Evolutionary conservation across 2,113 vertebrate species (phyloP).

Genomic region (Seriola rivoliana): DNA sequence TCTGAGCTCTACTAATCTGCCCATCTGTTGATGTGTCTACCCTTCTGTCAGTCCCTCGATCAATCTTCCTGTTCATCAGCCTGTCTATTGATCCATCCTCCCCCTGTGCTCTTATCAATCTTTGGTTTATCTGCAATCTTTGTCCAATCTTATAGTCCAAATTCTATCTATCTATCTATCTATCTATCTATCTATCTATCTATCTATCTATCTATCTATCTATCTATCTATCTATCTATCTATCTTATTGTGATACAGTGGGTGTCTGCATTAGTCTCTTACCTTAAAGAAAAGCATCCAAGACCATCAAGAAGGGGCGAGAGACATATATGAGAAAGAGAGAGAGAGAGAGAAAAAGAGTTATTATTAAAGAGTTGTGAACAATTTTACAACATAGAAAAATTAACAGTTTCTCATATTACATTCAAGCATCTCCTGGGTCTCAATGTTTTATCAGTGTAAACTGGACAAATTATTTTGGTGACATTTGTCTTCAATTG

Average conservation of each 20-base stretch:
- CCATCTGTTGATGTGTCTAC: conserved; percentile 47
- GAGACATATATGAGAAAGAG: conserved; percentile 22
- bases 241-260: not conserved
- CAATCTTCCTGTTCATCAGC: conserved; percentile 36
- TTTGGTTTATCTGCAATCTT: conserved; percentile 16
- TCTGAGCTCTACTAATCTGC: conserved; percentile 37
- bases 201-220: conserved; percentile 2
- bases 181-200: conserved; percentile 2
- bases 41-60: conserved; percentile 30
- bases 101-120: conserved; percentile 15
- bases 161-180: conserved; percentile 2
- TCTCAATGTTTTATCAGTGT: not conserved
- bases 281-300: conserved; percentile 57
- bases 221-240: conserved; percentile 2
- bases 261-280: conserved; percentile 51
- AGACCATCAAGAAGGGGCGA: not conserved
- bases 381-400: not conserved
- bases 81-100: conserved; percentile 40
- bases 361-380: conserved; percentile 2
- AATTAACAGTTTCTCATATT: conserved; percentile 13
- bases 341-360: conserved; percentile 39
- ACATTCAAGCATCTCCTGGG: not conserved
- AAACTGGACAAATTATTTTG: not conserved
- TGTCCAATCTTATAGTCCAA: not conserved
- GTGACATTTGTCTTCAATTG: not conserved